A percentile compares a stretch with the other conserved stretches of the same genome.
Conservation (phyloP, 2,888 invertebrate species). For the Ashinkailepas kermadecensis region DNA sequence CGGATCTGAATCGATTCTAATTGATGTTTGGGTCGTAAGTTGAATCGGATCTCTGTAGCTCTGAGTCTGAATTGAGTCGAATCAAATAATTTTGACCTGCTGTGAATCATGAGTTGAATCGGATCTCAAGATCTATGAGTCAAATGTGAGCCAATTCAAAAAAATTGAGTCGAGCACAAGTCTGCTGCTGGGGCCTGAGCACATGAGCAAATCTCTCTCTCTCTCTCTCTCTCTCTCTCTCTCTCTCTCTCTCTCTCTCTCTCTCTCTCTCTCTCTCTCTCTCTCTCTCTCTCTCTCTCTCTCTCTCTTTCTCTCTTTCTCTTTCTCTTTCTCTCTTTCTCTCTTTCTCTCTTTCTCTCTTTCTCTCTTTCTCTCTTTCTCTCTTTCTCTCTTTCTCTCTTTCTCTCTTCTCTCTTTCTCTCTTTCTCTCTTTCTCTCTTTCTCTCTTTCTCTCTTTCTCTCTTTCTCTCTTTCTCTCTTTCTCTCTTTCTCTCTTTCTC, state of each 20-base stretch:
- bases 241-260: constrained; percentile 10
- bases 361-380: not conserved
- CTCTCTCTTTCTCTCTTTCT: not conserved
- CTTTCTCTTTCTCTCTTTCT: not conserved
- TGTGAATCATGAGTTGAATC: too few relatives aligned
- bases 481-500: not conserved
- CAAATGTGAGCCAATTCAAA: too few relatives aligned
- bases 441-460: not conserved
- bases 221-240: not conserved
- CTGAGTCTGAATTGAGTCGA: too few relatives aligned
- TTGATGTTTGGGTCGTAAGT: too few relatives aligned
- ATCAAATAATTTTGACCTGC: too few relatives aligned
- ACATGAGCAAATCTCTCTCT: not conserved
- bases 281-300: not conserved
- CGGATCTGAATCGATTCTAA: too few relatives aligned
- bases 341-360: too few relatives aligned
- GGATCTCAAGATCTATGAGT: too few relatives aligned
- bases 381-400: constrained; percentile 5
- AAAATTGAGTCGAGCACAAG: too few relatives aligned
- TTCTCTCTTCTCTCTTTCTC: not conserved
- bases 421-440: not conserved
- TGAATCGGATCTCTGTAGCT: too few relatives aligned
- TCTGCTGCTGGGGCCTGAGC: too few relatives aligned
- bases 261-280: not conserved
- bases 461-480: not conserved